These are phyloP conservation scores for Dunckerocampus dactyliophorus DNA, from an alignment of 2,113 vertebrate species.

Conservation along the genomic window DNA sequence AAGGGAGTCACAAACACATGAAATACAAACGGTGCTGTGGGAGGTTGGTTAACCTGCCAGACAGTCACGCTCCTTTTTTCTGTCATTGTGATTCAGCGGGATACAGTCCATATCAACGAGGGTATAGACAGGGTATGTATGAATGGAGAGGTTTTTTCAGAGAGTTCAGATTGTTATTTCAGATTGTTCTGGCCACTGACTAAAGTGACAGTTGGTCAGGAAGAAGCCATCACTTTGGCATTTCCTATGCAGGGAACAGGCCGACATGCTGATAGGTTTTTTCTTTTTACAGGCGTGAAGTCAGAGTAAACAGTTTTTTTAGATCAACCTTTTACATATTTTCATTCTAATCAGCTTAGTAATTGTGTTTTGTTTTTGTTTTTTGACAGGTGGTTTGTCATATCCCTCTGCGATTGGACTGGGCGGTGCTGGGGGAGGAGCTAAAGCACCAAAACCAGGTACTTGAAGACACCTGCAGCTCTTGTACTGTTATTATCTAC, in stretches of 20 bases:
- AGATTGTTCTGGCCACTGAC: slow-evolving; percentile 35
- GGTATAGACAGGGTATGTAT: slow-evolving; percentile 55
- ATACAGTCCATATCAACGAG: slow-evolving; percentile 47
- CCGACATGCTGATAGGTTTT: slow-evolving; percentile 38
- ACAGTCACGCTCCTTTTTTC: slow-evolving; percentile 40
- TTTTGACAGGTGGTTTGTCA: slow-evolving; percentile 26
- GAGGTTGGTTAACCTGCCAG: not conserved
- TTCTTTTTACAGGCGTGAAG: slow-evolving; percentile 8
- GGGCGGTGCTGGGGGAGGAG: slow-evolving; percentile 54
- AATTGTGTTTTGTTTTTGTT: slow-evolving; percentile 3
- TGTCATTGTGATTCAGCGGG: slow-evolving; percentile 48
- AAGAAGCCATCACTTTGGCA: slow-evolving; percentile 45
- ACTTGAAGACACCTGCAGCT: slow-evolving; percentile 4
- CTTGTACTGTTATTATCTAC: not conserved
- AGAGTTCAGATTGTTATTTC: too few species aligned
- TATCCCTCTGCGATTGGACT: slow-evolving; percentile 56
- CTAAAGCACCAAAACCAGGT: slow-evolving; percentile 72
- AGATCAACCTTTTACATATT: not conserved
- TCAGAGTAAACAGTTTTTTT: slow-evolving; percentile 8
- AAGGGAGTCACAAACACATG: not conserved
- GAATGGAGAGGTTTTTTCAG: slow-evolving; percentile 11
- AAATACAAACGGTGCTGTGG: not conserved
- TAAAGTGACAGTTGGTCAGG: slow-evolving; percentile 55
- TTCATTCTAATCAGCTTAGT: not conserved
- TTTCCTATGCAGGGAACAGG: slow-evolving; percentile 58